Percentiles rank a stretch among this genome's conserved stretches.
phyloP scores from a whole-genome alignment of 2,797 vertebrate species.

The Macropodus opercularis region DNA sequence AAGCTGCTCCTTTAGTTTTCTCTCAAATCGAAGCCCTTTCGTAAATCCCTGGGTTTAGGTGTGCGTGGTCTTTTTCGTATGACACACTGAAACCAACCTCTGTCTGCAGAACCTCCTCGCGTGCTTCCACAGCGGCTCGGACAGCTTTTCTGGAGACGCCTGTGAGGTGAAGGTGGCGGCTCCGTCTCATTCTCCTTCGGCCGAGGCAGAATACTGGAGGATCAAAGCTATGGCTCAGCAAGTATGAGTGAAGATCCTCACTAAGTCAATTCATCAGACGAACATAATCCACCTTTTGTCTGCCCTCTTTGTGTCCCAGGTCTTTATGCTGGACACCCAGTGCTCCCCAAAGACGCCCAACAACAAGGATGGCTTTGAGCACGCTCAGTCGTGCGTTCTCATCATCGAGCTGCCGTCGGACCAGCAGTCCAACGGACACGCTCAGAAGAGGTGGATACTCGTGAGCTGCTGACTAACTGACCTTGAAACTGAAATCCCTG shows the following conservation, averaged over 20 bases:
- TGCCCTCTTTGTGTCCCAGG: conserved; percentile 76
- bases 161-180: conserved; percentile 98
- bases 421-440: conserved; percentile 90
- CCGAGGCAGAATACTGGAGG: conserved; percentile 96
- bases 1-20: too few species aligned
- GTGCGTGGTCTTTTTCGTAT: too few species aligned
- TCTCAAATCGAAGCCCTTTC: too few species aligned
- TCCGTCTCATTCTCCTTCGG: conserved; percentile 89
- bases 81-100: too few species aligned
- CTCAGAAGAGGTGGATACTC: conserved; percentile 88
- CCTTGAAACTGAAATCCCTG: too few species aligned
- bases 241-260: too few species aligned
- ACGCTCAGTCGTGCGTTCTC: conserved; percentile 96
- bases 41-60: too few species aligned
- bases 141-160: conserved; percentile 93
- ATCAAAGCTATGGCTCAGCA: conserved; percentile 98
- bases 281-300: too few species aligned
- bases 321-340: conserved; percentile 97
- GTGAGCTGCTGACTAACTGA: not conserved
- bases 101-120: conserved; percentile 89
- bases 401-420: conserved; percentile 94
- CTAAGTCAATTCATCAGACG: too few species aligned
- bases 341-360: conserved; percentile 96
- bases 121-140: conserved; percentile 93
- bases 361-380: conserved; percentile 96